phyloP scores from a whole-genome alignment of 1,140 invertebrate genomes.

The Drosophila miranda region DNA sequence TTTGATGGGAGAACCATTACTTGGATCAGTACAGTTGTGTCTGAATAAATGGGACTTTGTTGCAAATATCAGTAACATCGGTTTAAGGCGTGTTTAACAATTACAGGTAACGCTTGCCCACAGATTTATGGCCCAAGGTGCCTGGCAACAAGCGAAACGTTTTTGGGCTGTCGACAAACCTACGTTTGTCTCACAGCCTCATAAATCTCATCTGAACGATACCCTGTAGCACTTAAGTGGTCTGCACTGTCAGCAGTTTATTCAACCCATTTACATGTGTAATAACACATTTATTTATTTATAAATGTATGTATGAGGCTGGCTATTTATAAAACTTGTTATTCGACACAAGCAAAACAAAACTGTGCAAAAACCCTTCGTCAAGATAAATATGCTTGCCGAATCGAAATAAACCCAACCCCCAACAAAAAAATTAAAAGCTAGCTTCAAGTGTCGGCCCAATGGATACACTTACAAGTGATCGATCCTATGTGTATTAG shows the following conservation, averaged over 20 bases:
- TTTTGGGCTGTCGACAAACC: not conserved
- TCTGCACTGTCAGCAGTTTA: constrained; percentile 40
- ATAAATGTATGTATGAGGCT: constrained; percentile 46
- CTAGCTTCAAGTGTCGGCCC: too few species aligned
- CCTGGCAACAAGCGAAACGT: not conserved
- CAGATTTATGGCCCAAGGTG: not conserved
- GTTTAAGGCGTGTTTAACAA: not conserved
- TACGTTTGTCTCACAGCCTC: too few species aligned
- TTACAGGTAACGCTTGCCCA: not conserved
- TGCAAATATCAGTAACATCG: too few species aligned
- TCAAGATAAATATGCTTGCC: constrained; percentile 57
- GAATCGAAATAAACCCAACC: constrained; percentile 29
- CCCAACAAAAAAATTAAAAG: constrained; percentile 21
- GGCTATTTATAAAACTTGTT: constrained; percentile 54
- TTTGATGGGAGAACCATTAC: constrained; percentile 31
- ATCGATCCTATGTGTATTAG: too few species aligned
- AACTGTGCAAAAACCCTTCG: constrained; percentile 29
- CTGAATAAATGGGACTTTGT: too few species aligned
- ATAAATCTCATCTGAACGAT: not conserved
- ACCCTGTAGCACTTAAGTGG: not conserved
- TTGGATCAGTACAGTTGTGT: constrained; percentile 1
- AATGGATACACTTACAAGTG: too few species aligned
- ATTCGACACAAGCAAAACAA: constrained; percentile 26
- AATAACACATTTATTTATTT: constrained; percentile 18
- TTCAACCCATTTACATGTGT: constrained; percentile 48